These are phyloP conservation scores for Hypomecis punctinalis DNA, from an alignment of 2,888 invertebrate species.

Conservation along the genomic window DNA sequence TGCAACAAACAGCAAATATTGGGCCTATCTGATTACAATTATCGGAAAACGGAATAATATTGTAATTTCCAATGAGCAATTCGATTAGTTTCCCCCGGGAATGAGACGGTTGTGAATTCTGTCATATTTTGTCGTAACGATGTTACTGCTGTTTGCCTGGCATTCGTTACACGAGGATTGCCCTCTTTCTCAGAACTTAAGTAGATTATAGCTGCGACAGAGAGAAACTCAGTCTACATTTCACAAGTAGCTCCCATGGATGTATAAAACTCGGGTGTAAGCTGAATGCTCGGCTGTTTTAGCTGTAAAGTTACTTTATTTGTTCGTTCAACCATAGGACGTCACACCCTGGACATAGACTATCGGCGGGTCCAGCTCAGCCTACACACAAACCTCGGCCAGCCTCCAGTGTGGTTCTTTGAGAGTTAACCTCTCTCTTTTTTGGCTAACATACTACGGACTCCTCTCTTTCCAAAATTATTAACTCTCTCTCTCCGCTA, in stretches of 20 bases:
- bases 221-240: neutral
- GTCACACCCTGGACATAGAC: too few species aligned
- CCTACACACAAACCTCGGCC: too few species aligned
- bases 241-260: neutral
- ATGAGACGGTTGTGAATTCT: conserved; percentile 44
- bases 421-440: too few species aligned
- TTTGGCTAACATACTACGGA: too few species aligned
- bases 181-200: conserved; percentile 11
- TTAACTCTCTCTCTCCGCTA: too few species aligned
- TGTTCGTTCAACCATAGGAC: too few species aligned
- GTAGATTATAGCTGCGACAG: conserved; percentile 17
- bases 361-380: too few species aligned
- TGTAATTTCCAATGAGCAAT: conserved; percentile 50
- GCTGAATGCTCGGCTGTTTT: too few species aligned
- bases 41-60: conserved; percentile 44
- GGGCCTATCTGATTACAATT: conserved; percentile 54
- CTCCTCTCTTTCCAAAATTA: too few species aligned
- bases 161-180: conserved; percentile 17
- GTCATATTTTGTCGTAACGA: conserved; percentile 30
- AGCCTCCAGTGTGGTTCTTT: too few species aligned
- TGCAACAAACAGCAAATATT: conserved; percentile 53
- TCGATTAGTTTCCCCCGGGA: conserved; percentile 47
- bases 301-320: too few species aligned
- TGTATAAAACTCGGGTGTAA: too few species aligned
- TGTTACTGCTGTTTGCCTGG: conserved; percentile 30